A percentile compares a stretch with the other conserved stretches of the same genome.
Conservation (phyloP, 1,140 invertebrate species). For the Anastrepha obliqua region DNA sequence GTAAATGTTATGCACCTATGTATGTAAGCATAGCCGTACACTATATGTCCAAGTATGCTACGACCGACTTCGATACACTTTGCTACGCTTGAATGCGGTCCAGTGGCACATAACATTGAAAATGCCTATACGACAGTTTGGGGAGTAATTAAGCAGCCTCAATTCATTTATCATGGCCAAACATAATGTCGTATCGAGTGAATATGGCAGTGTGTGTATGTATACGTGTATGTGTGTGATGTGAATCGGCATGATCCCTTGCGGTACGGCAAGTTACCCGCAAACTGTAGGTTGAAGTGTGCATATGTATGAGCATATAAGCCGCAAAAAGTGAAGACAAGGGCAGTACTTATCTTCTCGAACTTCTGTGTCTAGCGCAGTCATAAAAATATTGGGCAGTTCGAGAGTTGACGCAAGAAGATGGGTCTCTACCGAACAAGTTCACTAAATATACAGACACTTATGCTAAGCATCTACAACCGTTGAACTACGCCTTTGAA, state of each 20-base stretch:
- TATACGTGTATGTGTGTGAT: no score
- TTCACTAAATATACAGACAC: no score
- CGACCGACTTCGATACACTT: conserved; percentile 36
- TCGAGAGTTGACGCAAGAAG: no score
- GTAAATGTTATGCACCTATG: neutral
- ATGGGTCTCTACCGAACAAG: no score
- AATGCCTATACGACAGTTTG: conserved; percentile 61
- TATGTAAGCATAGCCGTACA: neutral
- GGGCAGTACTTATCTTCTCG: no score
- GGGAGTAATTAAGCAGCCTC: conserved; percentile 61
- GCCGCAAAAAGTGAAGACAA: neutral
- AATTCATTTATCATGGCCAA: conserved; percentile 61
- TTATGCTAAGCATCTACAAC: neutral
- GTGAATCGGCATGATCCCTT: no score
- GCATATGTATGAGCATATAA: no score
- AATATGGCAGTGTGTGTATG: neutral
- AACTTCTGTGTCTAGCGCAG: no score
- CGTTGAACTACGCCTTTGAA: neutral
- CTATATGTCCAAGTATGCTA: neutral
- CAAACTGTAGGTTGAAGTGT: no score
- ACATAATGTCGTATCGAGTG: conserved; percentile 55
- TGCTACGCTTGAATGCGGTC: conserved; percentile 25
- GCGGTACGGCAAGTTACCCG: no score
- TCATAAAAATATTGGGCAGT: no score
- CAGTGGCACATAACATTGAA: conserved; percentile 53